These are phyloP conservation scores for Ophion ventricosus DNA, from an alignment of 2,888 invertebrate genomes.

Conservation along the genomic window DNA sequence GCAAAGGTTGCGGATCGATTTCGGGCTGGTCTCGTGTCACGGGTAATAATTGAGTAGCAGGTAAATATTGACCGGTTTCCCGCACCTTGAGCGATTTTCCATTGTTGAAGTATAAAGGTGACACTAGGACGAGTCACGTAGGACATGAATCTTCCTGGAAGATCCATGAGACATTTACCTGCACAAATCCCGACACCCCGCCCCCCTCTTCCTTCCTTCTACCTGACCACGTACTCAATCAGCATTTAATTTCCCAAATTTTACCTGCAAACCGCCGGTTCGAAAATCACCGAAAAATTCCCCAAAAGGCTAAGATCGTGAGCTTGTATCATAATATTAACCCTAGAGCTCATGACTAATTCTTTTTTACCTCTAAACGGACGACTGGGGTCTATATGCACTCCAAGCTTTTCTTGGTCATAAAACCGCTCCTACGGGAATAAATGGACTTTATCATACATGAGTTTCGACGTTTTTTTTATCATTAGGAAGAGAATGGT, in stretches of 20 bases:
- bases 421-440: no score
- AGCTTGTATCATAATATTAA: background rate
- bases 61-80: background rate
- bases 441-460: no score
- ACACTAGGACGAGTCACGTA: background rate
- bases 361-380: no score
- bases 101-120: background rate
- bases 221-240: background rate
- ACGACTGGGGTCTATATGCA: no score
- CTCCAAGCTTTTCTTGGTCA: no score
- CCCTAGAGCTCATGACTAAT: no score
- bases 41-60: constrained; percentile 5
- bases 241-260: background rate
- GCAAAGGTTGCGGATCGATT: background rate
- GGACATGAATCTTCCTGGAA: background rate
- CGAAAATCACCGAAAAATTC: background rate
- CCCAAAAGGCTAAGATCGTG: background rate
- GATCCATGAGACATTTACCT: background rate
- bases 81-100: background rate
- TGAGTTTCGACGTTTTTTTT: no score
- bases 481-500: no score
- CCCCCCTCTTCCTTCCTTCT: background rate
- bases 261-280: background rate
- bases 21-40: background rate
- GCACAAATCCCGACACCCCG: background rate